A percentile compares a stretch with the other conserved stretches of the same genome.
Conservation (phyloP, 2,113 vertebrate species). For the Paramormyrops kingsleyae region DNA sequence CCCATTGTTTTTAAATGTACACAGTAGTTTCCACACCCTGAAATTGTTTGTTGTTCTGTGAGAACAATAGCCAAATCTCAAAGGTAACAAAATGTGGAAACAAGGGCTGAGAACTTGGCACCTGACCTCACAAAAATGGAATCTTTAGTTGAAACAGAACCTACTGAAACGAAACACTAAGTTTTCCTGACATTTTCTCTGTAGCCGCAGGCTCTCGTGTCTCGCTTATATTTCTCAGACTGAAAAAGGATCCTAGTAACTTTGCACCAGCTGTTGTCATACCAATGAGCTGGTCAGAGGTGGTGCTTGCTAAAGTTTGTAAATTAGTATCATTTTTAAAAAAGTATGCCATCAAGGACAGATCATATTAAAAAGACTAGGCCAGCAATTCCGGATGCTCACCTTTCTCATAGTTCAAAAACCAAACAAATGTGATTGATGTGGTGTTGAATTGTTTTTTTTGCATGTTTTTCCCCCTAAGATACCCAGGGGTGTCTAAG, state of each 20-base stretch:
- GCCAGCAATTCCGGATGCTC: background rate
- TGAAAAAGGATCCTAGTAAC: background rate
- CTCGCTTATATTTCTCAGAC: background rate
- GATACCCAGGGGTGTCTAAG: background rate
- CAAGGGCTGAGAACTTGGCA: background rate
- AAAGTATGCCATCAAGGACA: background rate
- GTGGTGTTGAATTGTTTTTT: background rate
- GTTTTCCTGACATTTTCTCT: background rate
- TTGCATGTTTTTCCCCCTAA: background rate
- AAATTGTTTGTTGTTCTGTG: background rate
- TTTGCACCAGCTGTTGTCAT: background rate
- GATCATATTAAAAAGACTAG: background rate
- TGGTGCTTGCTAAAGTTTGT: background rate
- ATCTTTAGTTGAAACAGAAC: background rate
- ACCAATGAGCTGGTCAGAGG: background rate
- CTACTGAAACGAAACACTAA: background rate
- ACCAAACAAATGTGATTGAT: background rate
- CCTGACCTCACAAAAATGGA: conserved; percentile 2
- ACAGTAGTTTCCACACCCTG: background rate
- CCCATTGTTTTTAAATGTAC: conserved; percentile 21
- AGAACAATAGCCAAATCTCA: background rate
- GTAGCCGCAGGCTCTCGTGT: background rate
- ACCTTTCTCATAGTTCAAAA: background rate
- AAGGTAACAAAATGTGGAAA: background rate
- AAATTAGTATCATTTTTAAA: background rate